phyloP scores from a whole-genome alignment of 1,140 invertebrate species.

The Atta cephalotes region DNA sequence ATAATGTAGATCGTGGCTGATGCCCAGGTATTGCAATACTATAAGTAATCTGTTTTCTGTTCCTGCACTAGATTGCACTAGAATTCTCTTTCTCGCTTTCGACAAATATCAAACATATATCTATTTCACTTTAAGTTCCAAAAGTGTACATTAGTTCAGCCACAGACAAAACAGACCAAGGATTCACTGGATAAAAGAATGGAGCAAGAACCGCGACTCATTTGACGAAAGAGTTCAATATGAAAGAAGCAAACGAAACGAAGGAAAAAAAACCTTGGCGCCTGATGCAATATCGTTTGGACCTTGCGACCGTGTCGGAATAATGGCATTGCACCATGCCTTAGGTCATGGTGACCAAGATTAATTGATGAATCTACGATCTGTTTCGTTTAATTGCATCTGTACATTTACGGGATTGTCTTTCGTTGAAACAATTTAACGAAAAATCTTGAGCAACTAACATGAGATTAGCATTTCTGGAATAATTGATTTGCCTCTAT shows the following conservation, averaged over 20 bases:
- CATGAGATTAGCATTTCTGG: background rate
- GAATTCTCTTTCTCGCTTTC: no score
- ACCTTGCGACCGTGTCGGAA: background rate
- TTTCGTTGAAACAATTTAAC: background rate
- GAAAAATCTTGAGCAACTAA: background rate
- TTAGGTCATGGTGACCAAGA: conserved; percentile 13
- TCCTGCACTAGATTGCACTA: no score
- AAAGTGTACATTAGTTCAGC: no score
- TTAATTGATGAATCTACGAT: conserved; percentile 16
- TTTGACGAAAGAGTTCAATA: background rate
- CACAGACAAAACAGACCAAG: no score
- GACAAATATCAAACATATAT: no score
- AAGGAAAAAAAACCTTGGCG: conserved; percentile 5
- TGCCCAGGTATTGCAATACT: no score
- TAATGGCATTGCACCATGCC: background rate
- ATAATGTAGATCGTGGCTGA: no score
- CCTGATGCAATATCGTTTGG: conserved; percentile 39
- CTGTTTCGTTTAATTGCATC: background rate
- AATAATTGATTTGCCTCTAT: background rate
- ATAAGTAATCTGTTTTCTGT: no score
- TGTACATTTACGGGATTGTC: background rate
- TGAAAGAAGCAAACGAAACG: conserved; percentile 13
- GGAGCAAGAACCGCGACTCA: background rate
- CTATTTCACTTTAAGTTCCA: no score
- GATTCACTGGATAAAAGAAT: background rate